A percentile compares a stretch with the other conserved stretches of the same genome.
These are phyloP conservation scores for Scolopax rusticola DNA, from an alignment of 2,797 vertebrate species.

Conservation along the genomic window DNA sequence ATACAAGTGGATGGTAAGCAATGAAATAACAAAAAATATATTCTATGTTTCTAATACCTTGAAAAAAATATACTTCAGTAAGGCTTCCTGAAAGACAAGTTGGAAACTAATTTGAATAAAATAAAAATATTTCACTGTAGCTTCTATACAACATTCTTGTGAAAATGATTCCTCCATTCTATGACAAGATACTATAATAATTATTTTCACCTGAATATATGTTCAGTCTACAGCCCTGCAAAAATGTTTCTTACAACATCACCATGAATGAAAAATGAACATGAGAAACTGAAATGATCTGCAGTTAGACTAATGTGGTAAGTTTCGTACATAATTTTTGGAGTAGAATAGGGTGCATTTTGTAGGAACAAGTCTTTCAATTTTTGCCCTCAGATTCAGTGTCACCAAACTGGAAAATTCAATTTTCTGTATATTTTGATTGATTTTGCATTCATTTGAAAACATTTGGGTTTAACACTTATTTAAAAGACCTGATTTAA, in stretches of 20 bases:
- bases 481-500: background rate
- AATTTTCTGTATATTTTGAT: background rate
- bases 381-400: background rate
- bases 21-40: background rate
- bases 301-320: background rate
- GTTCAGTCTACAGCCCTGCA: background rate
- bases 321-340: background rate
- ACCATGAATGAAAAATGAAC: background rate
- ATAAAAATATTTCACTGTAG: background rate
- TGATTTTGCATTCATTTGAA: background rate
- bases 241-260: background rate
- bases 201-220: background rate
- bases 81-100: background rate
- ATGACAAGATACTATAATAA: background rate
- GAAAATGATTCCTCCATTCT: background rate
- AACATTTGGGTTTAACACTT: background rate
- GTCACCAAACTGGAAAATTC: background rate
- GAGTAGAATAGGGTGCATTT: accelerated
- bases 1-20: background rate
- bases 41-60: background rate
- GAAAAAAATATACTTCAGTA: background rate
- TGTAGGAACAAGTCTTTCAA: background rate
- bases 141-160: background rate
- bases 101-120: background rate
- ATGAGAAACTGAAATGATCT: background rate